Conservation (phyloP, 2,888 invertebrate genomes). For the Dynastes tityus region DNA sequence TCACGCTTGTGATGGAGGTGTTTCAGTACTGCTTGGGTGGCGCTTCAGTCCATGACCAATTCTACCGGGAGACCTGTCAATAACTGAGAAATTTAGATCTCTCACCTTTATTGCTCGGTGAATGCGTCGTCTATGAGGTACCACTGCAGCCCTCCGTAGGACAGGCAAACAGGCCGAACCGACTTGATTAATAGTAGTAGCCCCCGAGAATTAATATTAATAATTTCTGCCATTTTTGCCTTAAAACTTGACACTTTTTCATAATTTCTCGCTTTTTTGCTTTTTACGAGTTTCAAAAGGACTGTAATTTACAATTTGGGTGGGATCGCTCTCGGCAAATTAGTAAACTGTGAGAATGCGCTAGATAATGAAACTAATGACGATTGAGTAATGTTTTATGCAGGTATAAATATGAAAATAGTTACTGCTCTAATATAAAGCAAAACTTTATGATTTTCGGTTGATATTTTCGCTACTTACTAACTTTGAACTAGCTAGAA, state of each 20-base stretch:
- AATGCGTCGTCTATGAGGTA: conserved; percentile 10
- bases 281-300: conserved; percentile 1
- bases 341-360: conserved; percentile 3
- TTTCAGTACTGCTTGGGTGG: conserved; percentile 66
- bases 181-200: conserved; percentile 39
- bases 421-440: background rate
- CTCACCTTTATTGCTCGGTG: conserved; percentile 45
- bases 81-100: conserved; percentile 50
- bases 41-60: conserved; percentile 60
- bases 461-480: background rate
- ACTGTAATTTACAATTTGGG: conserved; percentile 33
- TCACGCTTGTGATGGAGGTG: conserved; percentile 66
- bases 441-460: background rate
- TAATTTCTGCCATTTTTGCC: conserved; percentile 34
- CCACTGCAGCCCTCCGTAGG: background rate
- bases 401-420: conserved; percentile 31
- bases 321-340: conserved; percentile 35
- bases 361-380: conserved; percentile 5
- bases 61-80: conserved; percentile 48
- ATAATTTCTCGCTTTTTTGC: conserved; percentile 24
- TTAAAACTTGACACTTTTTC: conserved; percentile 30
- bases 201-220: conserved; percentile 39
- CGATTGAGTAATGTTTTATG: background rate
- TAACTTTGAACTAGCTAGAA: background rate
- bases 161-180: conserved; percentile 13